Evolutionary conservation across 2,113 vertebrate species (phyloP).

Genomic region (Mola mola): DNA sequence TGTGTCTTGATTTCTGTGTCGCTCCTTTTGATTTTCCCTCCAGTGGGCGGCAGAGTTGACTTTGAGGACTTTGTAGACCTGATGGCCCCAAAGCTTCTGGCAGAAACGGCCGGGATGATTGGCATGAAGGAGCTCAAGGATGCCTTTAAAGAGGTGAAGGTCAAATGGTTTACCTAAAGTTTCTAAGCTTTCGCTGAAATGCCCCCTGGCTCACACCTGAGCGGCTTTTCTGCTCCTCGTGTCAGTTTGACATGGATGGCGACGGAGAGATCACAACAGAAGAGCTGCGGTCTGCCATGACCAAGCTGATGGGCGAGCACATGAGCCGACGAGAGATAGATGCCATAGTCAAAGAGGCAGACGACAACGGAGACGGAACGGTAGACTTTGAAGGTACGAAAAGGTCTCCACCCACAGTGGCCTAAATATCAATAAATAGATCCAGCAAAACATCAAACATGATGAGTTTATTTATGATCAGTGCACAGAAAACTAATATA

Average conservation of each 20-base stretch:
- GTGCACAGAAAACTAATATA: neutral
- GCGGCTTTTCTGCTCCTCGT: neutral
- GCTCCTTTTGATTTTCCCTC: conserved; percentile 2
- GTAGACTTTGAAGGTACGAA: conserved; percentile 89
- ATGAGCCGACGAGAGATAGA: conserved; percentile 83
- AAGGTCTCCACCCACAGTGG: neutral
- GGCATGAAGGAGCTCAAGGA: conserved; percentile 88
- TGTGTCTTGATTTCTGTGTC: neutral
- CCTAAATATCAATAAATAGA: neutral
- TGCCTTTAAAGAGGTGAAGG: conserved; percentile 88
- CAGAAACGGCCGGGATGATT: conserved; percentile 89
- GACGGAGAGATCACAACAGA: conserved; percentile 87
- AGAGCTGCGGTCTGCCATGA: conserved; percentile 85
- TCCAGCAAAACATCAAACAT: neutral
- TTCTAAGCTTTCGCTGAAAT: neutral
- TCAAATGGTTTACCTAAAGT: neutral
- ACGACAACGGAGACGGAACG: conserved; percentile 87
- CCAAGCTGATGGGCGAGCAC: conserved; percentile 85
- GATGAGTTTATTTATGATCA: neutral
- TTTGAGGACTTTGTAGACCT: conserved; percentile 91
- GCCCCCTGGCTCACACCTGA: no score
- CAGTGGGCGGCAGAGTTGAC: conserved; percentile 88
- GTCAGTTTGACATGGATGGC: conserved; percentile 87
- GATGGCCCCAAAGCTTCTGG: conserved; percentile 88
- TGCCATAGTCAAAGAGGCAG: conserved; percentile 84